Evolutionary conservation across 2,113 vertebrate species (phyloP), one percentile per base, ranked within the genome.

Genomic region (Candoia aspera): DNA sequence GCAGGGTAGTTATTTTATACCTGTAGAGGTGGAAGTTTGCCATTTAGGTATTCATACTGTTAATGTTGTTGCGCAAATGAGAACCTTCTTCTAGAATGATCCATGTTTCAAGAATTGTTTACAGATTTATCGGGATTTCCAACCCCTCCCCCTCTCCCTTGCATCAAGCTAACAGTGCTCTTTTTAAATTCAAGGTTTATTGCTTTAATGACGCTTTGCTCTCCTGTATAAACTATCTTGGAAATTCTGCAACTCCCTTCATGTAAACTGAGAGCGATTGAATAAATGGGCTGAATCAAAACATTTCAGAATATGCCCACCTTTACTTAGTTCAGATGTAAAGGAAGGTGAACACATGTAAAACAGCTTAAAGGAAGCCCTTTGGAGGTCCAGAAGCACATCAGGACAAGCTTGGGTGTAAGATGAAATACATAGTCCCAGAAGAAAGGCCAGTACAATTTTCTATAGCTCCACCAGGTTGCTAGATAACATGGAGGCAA

Each of bases 1-100:
- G n/a, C 84, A 87, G 85, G 87, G 33, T 21, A 79, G 64, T 79
- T 79, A n/a, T 73, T 87, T 91, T 91, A 79, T 57, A 58, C 53
- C 53, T 91, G 62, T 58, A 87, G 60, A 79, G 62, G 24, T 87
- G 54, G 62, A 29, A 37, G 8, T 10, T 64, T 53, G 60, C 53
- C 68, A 79, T 55, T 79, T 87, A 29, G 15, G 19, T 26, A 26
- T 68, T 55, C 24, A 26, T 42, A 19, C 73, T 54, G 13, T 33
- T 26, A 19, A 86, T 29, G 46, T 29, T 55, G 12, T 68, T 46
- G 23, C 15, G 23, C 21, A 42, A 6, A 26, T 4, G 24, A 57
- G 13, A 57, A 53, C n/a, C 15, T 91, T 12, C 29, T n/a, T 57
- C 33, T 15, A n/a, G 55, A 13, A n/a, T 46, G 37, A 42, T 57